These are phyloP conservation scores for Gadopsis marmoratus DNA, from an alignment of 2,797 vertebrate species.

Conservation along the genomic window DNA sequence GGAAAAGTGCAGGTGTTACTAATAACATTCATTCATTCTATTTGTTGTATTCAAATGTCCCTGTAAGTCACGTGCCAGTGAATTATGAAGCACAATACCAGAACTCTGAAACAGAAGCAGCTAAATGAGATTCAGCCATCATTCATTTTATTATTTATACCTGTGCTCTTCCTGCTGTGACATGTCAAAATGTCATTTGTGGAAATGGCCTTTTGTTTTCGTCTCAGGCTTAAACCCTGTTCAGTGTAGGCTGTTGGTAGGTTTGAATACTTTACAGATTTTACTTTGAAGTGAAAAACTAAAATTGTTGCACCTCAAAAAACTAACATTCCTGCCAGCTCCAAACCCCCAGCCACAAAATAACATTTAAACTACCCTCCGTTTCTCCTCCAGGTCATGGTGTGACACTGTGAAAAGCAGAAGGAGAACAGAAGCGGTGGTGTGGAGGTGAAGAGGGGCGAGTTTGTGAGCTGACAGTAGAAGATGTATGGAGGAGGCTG, in stretches of 20 bases:
- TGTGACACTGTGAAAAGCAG: slow-evolving; percentile 48
- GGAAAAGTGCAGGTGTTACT: not conserved
- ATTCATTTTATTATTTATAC: not conserved
- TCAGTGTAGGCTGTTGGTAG: not conserved
- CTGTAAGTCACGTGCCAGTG: not conserved
- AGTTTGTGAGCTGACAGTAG: slow-evolving; percentile 42
- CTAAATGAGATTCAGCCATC: not conserved
- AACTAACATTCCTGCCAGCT: slow-evolving; percentile 25
- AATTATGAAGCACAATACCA: not conserved
- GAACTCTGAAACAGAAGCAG: not conserved
- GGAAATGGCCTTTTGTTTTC: not conserved
- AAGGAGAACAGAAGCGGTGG: slow-evolving; percentile 36
- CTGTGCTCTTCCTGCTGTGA: not conserved
- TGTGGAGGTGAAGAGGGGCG: slow-evolving; percentile 57
- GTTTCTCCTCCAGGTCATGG: slow-evolving; percentile 37
- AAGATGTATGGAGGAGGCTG: slow-evolving; percentile 59
- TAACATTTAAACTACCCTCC: slow-evolving; percentile 14
- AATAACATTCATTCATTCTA: not conserved
- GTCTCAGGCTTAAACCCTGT: not conserved
- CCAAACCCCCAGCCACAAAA: slow-evolving; percentile 36
- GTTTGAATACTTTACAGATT: not conserved
- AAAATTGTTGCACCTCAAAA: slow-evolving; percentile 9
- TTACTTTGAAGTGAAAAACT: not conserved
- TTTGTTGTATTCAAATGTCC: no score
- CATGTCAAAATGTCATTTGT: not conserved